A percentile compares a stretch with the other conserved stretches of the same genome.
Conservation (phyloP, 2,113 vertebrate species). For the Saguinus imperator region DNA sequence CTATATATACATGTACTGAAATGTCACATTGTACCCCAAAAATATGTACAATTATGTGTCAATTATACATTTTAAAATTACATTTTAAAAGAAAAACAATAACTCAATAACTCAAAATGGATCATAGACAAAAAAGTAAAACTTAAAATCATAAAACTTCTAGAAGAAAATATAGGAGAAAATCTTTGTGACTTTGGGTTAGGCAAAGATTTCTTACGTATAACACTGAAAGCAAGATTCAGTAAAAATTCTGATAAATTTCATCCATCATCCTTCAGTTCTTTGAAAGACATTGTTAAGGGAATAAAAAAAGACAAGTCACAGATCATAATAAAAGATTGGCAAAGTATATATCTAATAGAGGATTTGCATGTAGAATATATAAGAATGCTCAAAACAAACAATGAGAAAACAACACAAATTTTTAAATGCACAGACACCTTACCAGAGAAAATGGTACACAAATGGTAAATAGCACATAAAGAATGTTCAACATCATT, state of each 20-base stretch:
- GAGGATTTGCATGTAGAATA: not conserved
- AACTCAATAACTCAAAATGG: not conserved
- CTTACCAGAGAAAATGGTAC: not conserved
- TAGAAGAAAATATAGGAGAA: not conserved
- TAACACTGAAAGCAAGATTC: not conserved
- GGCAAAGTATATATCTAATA: not conserved
- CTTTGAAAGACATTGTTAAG: not conserved
- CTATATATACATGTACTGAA: not conserved
- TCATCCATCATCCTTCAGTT: conserved; percentile 9
- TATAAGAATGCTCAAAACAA: not conserved
- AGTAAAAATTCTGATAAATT: not conserved
- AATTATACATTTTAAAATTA: not conserved
- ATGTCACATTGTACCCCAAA: not conserved
- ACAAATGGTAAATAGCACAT: not conserved
- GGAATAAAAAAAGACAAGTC: conserved; percentile 34
- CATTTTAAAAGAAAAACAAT: not conserved
- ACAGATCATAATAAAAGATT: not conserved
- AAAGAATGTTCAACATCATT: not conserved
- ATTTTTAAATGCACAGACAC: not conserved
- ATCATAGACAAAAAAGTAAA: not conserved
- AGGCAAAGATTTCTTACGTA: not conserved
- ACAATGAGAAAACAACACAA: not conserved
- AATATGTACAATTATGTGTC: not conserved
- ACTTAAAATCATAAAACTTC: not conserved
- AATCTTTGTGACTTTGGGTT: not conserved